Evolutionary conservation across 2,113 vertebrate genomes (phyloP), one percentile per base, ranked within the genome.

Genomic region (Cettia cetti): DNA sequence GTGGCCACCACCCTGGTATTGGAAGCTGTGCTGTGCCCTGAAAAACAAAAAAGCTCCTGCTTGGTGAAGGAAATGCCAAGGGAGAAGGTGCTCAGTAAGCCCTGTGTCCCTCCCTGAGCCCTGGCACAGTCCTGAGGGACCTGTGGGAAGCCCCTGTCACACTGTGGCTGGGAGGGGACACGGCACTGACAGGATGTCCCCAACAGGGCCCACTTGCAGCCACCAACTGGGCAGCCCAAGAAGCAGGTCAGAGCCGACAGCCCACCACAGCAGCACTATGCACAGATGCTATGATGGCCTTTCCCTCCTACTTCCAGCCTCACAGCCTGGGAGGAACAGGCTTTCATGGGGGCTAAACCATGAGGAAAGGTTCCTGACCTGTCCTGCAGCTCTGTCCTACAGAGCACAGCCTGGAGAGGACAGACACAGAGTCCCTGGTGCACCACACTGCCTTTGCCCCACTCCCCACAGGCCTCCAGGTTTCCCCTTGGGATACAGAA

Each of bases 401-500:
- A 74, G 35, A 76, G 74, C 8, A 19, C 47, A 89, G 33, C 63
- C 33, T 23, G 22, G 20, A 76, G 18, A n/a, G 19, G 11, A 75
- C 9, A 70, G 37, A 30, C 26, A 61, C 64, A 26, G 23, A 42
- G 22, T 9, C 33, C 42, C 66, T 1, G 1, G 20, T 15, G 23
- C 50, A 54, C 12, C 64, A 13, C 11, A 0, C n/a, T 65, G 45
- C 45, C 26, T 65, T 74, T 66, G 12, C 18, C 68, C 30, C 0
- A 0, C 18, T n/a, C 14, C 52, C 60, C 5, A 0, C 22, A 45
- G 44, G 9, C 21, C 21, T 20, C 9, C 30, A 17, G 1, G 2
- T 28, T 42, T 82, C 42, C 53, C 18, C 6, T 23, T 22, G 30
- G 39, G n/a, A 21, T 20, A 1, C 35, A 66, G 54, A 61, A 8